phyloP scores from a whole-genome alignment of 2,113 vertebrate genomes.

The Myotis lucifugus region DNA sequence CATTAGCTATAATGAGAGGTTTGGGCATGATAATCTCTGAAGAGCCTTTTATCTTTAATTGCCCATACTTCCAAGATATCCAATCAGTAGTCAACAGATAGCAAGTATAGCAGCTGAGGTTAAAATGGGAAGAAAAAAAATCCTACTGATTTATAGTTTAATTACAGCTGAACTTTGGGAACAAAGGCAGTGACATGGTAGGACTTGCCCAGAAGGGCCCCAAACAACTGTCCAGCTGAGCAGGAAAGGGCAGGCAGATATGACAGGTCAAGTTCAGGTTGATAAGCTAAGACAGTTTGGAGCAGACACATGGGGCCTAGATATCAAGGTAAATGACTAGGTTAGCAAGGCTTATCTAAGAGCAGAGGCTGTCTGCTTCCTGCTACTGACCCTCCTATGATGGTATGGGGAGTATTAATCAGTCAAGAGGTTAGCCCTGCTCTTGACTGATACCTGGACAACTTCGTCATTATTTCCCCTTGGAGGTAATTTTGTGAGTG shows the following conservation, averaged over 20 bases:
- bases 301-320: neutral
- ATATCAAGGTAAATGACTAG: neutral
- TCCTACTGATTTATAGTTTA: constrained; percentile 38
- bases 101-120: neutral
- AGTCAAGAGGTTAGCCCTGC: neutral
- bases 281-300: neutral
- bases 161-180: neutral
- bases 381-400: neutral
- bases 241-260: neutral
- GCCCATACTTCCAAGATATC: constrained; percentile 16
- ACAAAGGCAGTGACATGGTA: neutral
- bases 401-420: neutral
- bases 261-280: neutral
- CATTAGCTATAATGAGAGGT: neutral
- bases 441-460: neutral
- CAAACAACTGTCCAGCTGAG: neutral
- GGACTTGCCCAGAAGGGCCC: neutral
- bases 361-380: neutral
- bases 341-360: neutral
- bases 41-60: constrained; percentile 26
- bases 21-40: neutral
- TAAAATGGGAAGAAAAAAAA: neutral
- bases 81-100: neutral
- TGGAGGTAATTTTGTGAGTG: neutral
- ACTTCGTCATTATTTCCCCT: neutral